A percentile compares a stretch with the other conserved stretches of the same genome.
These are phyloP conservation scores for Hemichromis elongatus DNA, from an alignment of 2,113 vertebrate genomes.

Conservation along the genomic window DNA sequence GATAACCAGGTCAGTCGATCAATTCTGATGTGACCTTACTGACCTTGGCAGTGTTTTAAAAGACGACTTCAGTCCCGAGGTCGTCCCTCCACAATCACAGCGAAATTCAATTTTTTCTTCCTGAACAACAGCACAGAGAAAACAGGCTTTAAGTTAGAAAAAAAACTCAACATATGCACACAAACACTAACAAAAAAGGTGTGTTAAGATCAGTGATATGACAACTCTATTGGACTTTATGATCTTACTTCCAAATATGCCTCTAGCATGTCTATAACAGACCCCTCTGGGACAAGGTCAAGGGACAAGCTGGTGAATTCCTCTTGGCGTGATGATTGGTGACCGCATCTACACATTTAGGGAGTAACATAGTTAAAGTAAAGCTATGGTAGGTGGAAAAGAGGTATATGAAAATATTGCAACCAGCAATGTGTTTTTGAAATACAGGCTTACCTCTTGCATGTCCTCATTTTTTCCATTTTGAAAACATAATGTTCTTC, in stretches of 20 bases:
- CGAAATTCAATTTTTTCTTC: rapidly evolving
- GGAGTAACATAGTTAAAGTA: not conserved
- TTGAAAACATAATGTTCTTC: rapidly evolving
- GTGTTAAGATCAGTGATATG: not conserved
- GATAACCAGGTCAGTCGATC: not conserved
- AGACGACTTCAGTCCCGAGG: not conserved
- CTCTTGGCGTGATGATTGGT: rapidly evolving
- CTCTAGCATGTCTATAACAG: not conserved
- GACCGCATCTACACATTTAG: not conserved
- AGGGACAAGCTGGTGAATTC: not conserved
- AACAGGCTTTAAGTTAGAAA: not conserved
- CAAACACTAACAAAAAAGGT: not conserved
- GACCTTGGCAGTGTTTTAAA: not conserved
- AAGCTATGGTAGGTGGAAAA: rapidly evolving
- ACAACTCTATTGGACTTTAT: rapidly evolving
- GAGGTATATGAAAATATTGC: not conserved
- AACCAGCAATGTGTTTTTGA: not conserved
- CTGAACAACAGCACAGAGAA: not conserved
- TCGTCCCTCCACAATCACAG: not conserved
- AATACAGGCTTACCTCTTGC: not conserved
- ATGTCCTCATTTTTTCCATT: not conserved
- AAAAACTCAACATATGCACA: not conserved
- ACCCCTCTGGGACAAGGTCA: not conserved
- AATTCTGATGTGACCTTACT: rapidly evolving
- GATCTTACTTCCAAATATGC: not conserved